Base-by-base conservation (phyloP, 2,797 vertebrate species). In the Poeciliopsis paucimaculata region DNA sequence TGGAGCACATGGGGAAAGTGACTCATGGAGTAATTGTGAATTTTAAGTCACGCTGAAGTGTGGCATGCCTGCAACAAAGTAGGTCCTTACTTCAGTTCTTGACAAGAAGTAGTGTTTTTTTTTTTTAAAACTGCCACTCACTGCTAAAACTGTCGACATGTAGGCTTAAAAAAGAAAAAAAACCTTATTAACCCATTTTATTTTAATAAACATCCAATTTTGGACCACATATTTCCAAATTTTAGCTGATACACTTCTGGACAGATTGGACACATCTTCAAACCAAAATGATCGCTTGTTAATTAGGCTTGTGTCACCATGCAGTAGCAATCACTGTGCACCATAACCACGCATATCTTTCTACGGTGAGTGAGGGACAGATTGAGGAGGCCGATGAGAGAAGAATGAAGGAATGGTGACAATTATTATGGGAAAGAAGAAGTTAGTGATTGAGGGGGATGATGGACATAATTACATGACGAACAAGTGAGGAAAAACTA, bases 291-390 rank as follows among this genome's bases (percentile, higher is more conserved):
- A 45, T 71, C 5, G 2, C 68, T 28, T 23, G 18, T 71, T 73
- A 2, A 60, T 81, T 64, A 76, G 76, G 51, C 23, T 55, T 80
- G 78, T 75, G n/a, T 77, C 73, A 82, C 47, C 34, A 12, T 64
- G 28, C 53, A 64, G 7, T 15, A 47, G 31, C 31, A 55, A 45
- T 41, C 11, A 1, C 41, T 57, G 49, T 47, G 73, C 83, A 81
- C 34, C 7, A 49, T 31, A 64, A 76, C 43, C 34, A 82, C 41
- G 62, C 57, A 53, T 15, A 57, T 73, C 16, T 5, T 77, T 75
- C 82, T 76, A 26, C 47, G 4, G 20, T 43, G 73, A 79, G 8
- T 60, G 82, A 79, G 31, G 2, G 62, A 57, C 46, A 73, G 16
- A n/a, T 16, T 70, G 39, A 76, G 31, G 53, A 28, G 73, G 41